Evolutionary conservation across 1,140 invertebrate species (phyloP), one percentile per base, ranked within the genome.

Genomic region (Bicyclus anynana): DNA sequence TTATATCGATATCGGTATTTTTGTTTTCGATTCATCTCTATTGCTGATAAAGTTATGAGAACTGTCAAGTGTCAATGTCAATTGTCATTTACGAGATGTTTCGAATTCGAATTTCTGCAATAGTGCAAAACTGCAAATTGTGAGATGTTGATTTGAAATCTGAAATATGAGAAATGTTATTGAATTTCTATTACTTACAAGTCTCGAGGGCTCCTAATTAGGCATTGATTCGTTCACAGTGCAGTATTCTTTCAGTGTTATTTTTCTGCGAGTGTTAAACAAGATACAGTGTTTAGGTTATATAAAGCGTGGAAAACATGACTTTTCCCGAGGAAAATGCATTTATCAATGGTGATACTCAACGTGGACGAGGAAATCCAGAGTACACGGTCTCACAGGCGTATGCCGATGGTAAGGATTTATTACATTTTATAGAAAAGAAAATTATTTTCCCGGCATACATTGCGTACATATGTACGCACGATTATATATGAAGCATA

Each of bases 261-360:
- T 27, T 27, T 7, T 35, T n/a, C 14, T 44, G 13, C 13, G 3
- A 12, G 1, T 14, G n/a, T 5, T 27, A 10, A 14, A 5, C 7
- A 20, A 13, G 12, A 14, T 2, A 2, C 12, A 5, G 48, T 29
- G 48, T 29, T 38, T 42, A 68, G 58, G 66, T 66, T 69, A 69
- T 63, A 46, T 44, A 48, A 59, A 50, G 37, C 26, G 10, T 56
- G 56, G 37, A 18, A 62, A 75, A 69, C 56, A 84, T 84, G 80
- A 71, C 55, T 72, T 77, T 72, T 69, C 65, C 72, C 17, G 72
- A 73, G 48, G 77, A 65, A 56, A 67, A 71, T 64, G 59, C 59
- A n/a, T 62, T 62, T 59, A 50, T 52, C 23, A 67, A 68, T 38
- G 62, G 66, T 17, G 64, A 66, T 47, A 56, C 33, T 7, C 51